phyloP scores from a whole-genome alignment of 64 coral and sea anemone genomes.

The Montipora sp. region DNA sequence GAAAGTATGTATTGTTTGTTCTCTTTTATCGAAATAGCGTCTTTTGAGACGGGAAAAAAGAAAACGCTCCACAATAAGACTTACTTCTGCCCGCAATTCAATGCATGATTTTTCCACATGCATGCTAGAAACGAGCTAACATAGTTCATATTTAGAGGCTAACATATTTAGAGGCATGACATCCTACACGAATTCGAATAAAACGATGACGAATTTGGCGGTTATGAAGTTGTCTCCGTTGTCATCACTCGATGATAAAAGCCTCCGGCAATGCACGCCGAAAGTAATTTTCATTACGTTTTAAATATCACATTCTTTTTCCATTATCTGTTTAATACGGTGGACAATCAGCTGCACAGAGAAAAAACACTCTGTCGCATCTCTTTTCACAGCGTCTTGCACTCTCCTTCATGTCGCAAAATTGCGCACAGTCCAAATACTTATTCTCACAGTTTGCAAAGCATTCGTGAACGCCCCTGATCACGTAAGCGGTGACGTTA shows the following conservation, averaged over 20 bases:
- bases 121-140: neutral
- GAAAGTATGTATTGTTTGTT: no score
- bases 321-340: neutral
- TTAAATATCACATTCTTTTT: no score
- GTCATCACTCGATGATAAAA: neutral
- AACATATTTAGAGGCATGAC: no score
- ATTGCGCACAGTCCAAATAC: slow-evolving; percentile 17
- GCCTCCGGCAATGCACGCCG: no score
- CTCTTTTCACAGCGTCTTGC: neutral
- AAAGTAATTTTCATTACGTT: no score
- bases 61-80: no score
- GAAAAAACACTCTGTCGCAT: slow-evolving; percentile 7
- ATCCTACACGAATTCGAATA: no score
- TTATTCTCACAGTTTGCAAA: slow-evolving; percentile 19
- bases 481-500: neutral
- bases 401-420: neutral
- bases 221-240: neutral
- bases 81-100: no score
- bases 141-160: no score
- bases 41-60: no score
- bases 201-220: no score
- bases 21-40: no score
- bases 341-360: neutral
- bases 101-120: neutral
- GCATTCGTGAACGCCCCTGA: neutral